Base-by-base conservation (phyloP, 2,888 invertebrate species). In the Thereva nobilitata region DNA sequence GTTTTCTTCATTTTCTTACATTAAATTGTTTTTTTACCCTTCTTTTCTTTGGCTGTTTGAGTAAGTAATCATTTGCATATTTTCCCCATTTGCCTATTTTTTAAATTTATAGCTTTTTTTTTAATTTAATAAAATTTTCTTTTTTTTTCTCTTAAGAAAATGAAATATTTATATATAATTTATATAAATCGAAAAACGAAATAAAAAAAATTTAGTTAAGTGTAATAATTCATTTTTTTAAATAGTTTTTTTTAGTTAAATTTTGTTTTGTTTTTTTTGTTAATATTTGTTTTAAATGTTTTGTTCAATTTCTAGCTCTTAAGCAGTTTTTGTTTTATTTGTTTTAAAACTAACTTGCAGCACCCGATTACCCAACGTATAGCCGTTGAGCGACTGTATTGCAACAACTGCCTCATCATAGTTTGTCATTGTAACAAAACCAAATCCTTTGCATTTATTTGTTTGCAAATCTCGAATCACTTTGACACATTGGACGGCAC, bases 341-440 rank as follows among this genome's bases (percentile, higher is more conserved):
- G 91, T 94, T 87, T 96, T 96, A 88, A 96, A 95, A 84, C 95
- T 95, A 84, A 97, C 96, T 86, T 97, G 97, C 79, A 97, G 87
- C 76, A 95, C 94, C 76, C 97, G 90, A 82, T 95, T 95, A 77
- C 94, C 95, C 77, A 97, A 86, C 76, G 94, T 93, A 84, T 95
- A 96, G 77, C 97, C 97, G 83, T 97, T 97, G 78, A 97, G 86
- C 72, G 94, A 94, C 83, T 95, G 94, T 79, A 97, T 97, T 74
- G 97, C 97, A 76, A 95, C 92, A 72, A 95, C 90, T 69, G 97
- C 95, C 83, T 97, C 97, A 78, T 97, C 96, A 80, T 97, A 97
- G 83, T 96, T 95, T 80, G 95, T 95, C 97, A 97, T 97, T 72
- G 96, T 96, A 74, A 97, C 96, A 82, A 97, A 97, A 74, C 96